Percentiles rank a stretch among this genome's conserved stretches.
phyloP scores from a whole-genome alignment of 2,113 vertebrate genomes.

The Aldabrachelys gigantea region DNA sequence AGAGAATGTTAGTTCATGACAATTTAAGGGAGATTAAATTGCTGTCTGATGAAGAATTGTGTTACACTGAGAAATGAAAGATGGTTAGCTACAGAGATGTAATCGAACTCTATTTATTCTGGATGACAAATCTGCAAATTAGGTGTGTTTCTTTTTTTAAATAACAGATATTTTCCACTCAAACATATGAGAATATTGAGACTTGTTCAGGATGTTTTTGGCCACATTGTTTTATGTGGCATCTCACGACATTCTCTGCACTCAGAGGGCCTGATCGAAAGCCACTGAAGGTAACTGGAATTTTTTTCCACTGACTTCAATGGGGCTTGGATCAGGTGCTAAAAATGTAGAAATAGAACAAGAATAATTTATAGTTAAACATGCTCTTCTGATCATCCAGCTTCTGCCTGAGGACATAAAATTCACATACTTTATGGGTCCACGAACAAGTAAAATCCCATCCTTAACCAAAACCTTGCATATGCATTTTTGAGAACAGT shows the following conservation, averaged over 20 bases:
- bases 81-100: background rate
- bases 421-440: background rate
- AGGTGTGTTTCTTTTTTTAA: background rate
- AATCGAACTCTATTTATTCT: background rate
- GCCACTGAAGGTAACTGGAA: background rate
- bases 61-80: background rate
- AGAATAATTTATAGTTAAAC: background rate
- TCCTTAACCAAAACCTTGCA: background rate
- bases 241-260: background rate
- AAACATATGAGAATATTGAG: background rate
- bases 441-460: background rate
- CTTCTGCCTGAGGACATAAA: background rate
- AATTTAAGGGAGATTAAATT: background rate
- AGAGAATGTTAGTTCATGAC: background rate
- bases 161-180: background rate
- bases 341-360: constrained; percentile 29
- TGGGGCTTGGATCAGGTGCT: background rate
- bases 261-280: background rate
- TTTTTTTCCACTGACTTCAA: constrained; percentile 16
- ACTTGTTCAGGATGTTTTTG: background rate
- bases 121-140: accelerated
- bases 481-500: background rate
- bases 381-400: background rate
- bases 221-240: background rate
- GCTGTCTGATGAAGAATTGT: background rate